These are phyloP conservation scores for Corythornis cristatus DNA, from an alignment of 2,113 vertebrate species.

Conservation along the genomic window DNA sequence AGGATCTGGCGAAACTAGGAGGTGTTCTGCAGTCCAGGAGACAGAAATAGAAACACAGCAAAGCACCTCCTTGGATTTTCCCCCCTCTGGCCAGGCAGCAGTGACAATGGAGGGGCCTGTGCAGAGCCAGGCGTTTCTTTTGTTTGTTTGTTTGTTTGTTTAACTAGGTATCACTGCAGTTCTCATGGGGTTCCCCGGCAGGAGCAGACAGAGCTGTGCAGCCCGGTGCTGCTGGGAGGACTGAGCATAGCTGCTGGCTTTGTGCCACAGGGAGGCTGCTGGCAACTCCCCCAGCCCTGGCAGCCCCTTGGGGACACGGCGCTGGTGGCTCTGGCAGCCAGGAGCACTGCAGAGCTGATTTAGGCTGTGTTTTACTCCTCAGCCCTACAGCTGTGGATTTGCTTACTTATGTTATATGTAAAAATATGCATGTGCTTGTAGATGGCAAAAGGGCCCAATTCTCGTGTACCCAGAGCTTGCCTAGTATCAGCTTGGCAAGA, in stretches of 20 bases:
- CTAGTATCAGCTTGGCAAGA: neutral
- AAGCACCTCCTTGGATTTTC: neutral
- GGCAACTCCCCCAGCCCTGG: neutral
- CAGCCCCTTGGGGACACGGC: rapidly evolving
- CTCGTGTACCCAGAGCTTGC: neutral
- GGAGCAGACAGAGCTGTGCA: neutral
- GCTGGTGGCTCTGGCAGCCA: neutral
- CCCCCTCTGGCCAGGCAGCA: neutral
- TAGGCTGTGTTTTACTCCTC: neutral
- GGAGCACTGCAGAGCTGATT: neutral
- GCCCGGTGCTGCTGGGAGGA: neutral
- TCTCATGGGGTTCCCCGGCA: neutral
- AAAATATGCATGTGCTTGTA: rapidly evolving
- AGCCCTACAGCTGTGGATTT: neutral
- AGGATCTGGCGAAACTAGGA: constrained; percentile 22
- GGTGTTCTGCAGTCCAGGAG: constrained; percentile 14
- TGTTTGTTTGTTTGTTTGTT: neutral
- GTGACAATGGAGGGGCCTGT: neutral
- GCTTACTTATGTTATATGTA: rapidly evolving
- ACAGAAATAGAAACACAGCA: constrained; percentile 19
- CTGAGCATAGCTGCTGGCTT: neutral
- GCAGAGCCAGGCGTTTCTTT: neutral
- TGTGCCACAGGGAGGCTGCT: neutral
- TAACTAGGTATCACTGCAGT: neutral
- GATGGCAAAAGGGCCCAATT: neutral